Evolutionary conservation across 2,797 vertebrate genomes (phyloP).

Genomic region (Zenarchopterus dispar): DNA sequence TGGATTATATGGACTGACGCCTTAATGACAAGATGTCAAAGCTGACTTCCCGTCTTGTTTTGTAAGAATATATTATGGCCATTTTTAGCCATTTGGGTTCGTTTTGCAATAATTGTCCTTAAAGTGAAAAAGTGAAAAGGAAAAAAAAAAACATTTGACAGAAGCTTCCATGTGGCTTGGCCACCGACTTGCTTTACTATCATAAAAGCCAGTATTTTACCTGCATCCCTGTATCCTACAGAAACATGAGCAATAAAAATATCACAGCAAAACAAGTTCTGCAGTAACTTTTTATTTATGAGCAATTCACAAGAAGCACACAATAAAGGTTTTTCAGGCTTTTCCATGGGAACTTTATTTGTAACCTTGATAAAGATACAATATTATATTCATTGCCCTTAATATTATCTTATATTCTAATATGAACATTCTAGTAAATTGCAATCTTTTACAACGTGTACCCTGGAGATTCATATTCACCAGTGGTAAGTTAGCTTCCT

Average conservation of each 20-base stretch:
- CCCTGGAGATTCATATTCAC: constrained; percentile 63
- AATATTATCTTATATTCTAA: constrained; percentile 84
- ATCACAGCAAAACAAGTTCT: constrained; percentile 63
- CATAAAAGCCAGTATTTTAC: constrained; percentile 31
- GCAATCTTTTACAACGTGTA: constrained; percentile 80
- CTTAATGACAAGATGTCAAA: constrained; percentile 19
- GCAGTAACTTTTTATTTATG: constrained; percentile 29
- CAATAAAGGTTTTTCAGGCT: constrained; percentile 84
- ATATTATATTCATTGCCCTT: constrained; percentile 87
- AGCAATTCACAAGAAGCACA: constrained; percentile 49
- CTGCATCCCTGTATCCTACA: constrained; percentile 78
- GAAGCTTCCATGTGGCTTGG: constrained; percentile 82
- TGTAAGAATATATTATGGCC: constrained; percentile 25
- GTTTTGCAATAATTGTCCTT: constrained; percentile 34
- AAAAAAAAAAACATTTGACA: constrained; percentile 64
- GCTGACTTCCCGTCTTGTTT: constrained; percentile 22
- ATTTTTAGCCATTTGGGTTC: constrained; percentile 12
- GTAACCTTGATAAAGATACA: constrained; percentile 86
- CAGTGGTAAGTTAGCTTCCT: constrained; percentile 66
- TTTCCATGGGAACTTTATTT: constrained; percentile 91
- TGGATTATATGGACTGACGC: constrained; percentile 25
- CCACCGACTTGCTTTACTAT: constrained; percentile 77
- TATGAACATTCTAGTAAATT: constrained; percentile 84
- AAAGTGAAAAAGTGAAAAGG: not conserved
- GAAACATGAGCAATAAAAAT: constrained; percentile 78